These are phyloP conservation scores for Synodontis membranacea DNA, from an alignment of 2,113 vertebrate species.

Conservation along the genomic window DNA sequence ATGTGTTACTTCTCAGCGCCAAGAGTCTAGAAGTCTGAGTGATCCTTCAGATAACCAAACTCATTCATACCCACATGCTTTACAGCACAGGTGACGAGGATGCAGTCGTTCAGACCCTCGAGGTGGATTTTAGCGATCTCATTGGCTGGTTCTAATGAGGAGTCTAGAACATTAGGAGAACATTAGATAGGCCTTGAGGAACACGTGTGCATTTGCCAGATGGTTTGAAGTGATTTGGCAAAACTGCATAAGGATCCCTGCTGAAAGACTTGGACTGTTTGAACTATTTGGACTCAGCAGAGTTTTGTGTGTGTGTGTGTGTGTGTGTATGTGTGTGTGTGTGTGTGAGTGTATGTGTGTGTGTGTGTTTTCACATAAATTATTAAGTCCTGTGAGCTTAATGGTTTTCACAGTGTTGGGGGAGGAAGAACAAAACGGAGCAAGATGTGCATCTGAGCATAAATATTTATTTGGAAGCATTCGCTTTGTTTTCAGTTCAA, in stretches of 20 bases:
- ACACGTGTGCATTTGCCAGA: slow-evolving; percentile 67
- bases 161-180: slow-evolving; percentile 39
- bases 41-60: not conserved
- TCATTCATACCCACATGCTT: not conserved
- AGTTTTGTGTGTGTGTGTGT: slow-evolving; percentile 51
- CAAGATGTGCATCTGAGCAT: slow-evolving; percentile 52
- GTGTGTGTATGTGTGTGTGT: slow-evolving; percentile 41
- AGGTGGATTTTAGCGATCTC: not conserved
- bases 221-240: slow-evolving; percentile 63
- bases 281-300: slow-evolving; percentile 51
- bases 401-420: slow-evolving; percentile 58
- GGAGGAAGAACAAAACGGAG: slow-evolving; percentile 56
- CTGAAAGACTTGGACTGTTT: slow-evolving; percentile 58
- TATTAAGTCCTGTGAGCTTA: slow-evolving; percentile 55
- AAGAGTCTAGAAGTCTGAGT: not conserved
- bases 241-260: slow-evolving; percentile 53
- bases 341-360: slow-evolving; percentile 41
- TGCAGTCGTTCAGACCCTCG: not conserved
- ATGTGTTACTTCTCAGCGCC: not conserved
- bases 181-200: slow-evolving; percentile 41
- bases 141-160: slow-evolving; percentile 35
- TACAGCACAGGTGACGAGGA: not conserved
- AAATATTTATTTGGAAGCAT: slow-evolving; percentile 60
- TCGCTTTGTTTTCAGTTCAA: slow-evolving; percentile 49
- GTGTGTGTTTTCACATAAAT: slow-evolving; percentile 55